Evolutionary conservation across 1,140 invertebrate genomes (phyloP), one percentile per base, ranked within the genome.

Genomic region (Pomacea maculata): DNA sequence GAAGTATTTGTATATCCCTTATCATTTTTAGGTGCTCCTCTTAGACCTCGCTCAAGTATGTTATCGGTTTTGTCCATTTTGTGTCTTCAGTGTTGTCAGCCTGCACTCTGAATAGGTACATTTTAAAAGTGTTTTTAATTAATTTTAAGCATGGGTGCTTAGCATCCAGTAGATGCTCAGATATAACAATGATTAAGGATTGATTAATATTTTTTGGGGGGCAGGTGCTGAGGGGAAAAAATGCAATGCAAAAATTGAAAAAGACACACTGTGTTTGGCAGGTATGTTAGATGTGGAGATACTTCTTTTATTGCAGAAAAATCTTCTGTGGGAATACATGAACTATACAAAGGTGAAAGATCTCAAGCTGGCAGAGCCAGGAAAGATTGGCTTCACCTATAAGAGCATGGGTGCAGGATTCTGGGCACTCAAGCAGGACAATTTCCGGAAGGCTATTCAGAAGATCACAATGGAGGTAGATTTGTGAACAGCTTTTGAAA

Each of bases 371-470:
- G 81, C 83, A 74, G 89, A 88, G 63, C 79, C 83, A 19, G 86
- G 83, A 8, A 85, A 85, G 78, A 82, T 84, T 17, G 86, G 86
- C 57, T 89, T 85, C 75, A 90, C 88, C 1, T 90, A 87, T 76
- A 90, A 90, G 70, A 85, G 87, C 65, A 78, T 90, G 78, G 89
- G 89, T 8, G 83, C 87, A 55, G 89, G 86, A 2, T 87, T 90
- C 84, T 90, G 89, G 89, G 89, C 88, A 12, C 79, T 90, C 1
- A 84, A 82, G 81, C 87, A 89, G 82, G 87, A 88, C 73, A 83
- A 89, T 78, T 90, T 89, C 78, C 83, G 88, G 68, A 84, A 88
- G 67, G 87, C 89, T 19, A 86, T 90, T 71, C 86, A 88, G 61
- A 84, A 85, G 76, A 81, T 90, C 61, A 84, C 88, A 11, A 85